Percentiles rank a stretch among this genome's conserved stretches.
Conservation (phyloP, 2,888 invertebrate genomes). For the Aspidiotus rigidus region DNA sequence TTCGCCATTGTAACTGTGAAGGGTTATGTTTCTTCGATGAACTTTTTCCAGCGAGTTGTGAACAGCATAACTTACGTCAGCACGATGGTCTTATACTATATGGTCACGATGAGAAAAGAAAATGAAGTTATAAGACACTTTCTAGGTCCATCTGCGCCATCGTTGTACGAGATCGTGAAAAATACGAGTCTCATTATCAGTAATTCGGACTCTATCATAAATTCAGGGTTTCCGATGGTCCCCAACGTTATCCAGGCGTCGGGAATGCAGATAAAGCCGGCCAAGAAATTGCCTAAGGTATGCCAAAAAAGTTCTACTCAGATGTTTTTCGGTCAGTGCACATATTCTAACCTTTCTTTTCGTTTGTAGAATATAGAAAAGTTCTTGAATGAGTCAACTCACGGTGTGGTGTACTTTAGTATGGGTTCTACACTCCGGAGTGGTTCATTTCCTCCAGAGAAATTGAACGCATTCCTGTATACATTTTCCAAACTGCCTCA, state of each 20-base stretch:
- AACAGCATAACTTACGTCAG: neutral
- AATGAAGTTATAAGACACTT: slow-evolving; percentile 6
- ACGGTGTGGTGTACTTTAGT: no score
- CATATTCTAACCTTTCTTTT: no score
- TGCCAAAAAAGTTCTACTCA: no score
- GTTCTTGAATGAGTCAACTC: no score
- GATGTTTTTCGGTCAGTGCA: no score
- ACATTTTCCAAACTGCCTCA: no score
- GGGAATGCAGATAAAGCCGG: slow-evolving; percentile 1
- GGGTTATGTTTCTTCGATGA: neutral
- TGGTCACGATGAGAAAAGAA: slow-evolving; percentile 1
- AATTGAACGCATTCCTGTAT: no score
- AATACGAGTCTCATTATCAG: neutral
- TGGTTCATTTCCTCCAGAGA: no score
- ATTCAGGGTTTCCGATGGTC: neutral
- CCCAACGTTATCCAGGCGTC: neutral
- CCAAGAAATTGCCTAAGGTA: neutral
- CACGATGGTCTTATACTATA: neutral
- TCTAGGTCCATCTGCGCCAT: slow-evolving; percentile 1
- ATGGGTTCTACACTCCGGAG: no score
- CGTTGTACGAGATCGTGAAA: slow-evolving; percentile 1
- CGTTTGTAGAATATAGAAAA: no score
- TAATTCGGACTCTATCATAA: neutral
- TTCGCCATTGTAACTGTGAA: neutral
- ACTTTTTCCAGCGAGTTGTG: neutral